phyloP scores from a whole-genome alignment of 2,888 invertebrate genomes.

The Myathropa florea region DNA sequence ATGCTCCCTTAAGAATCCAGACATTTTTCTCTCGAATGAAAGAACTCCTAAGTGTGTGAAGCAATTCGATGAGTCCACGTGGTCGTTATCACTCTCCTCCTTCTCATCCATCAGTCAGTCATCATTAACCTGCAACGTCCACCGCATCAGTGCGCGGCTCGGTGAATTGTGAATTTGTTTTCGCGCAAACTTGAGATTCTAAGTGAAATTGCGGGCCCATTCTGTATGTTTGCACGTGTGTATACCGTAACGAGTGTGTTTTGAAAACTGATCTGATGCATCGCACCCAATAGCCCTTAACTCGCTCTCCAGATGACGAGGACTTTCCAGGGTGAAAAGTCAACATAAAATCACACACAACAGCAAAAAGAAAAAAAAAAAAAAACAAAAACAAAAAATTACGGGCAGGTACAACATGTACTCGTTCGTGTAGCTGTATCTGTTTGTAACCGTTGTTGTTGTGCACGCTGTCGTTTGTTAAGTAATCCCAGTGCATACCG shows the following conservation, averaged over 20 bases:
- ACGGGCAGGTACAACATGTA: slow-evolving; percentile 13
- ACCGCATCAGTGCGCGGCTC: background rate
- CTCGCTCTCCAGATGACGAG: slow-evolving; percentile 47
- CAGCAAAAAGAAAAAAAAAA: background rate
- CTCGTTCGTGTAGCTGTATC: background rate
- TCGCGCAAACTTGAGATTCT: slow-evolving; percentile 51
- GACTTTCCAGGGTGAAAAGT: slow-evolving; percentile 63
- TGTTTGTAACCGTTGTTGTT: background rate
- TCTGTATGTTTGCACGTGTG: slow-evolving; percentile 5
- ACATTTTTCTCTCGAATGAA: background rate
- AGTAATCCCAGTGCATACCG: slow-evolving; percentile 57
- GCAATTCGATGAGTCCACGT: background rate
- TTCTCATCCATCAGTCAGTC: background rate
- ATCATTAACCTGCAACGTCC: background rate
- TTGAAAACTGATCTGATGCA: slow-evolving; percentile 65
- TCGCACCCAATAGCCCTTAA: slow-evolving; percentile 63
- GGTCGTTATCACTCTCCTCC: background rate
- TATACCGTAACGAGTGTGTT: slow-evolving; percentile 39
- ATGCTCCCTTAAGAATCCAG: background rate
- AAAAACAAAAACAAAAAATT: slow-evolving; percentile 19
- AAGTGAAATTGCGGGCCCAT: slow-evolving; percentile 40
- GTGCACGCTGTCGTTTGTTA: slow-evolving; percentile 43
- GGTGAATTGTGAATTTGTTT: slow-evolving; percentile 3
- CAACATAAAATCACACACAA: slow-evolving; percentile 44
- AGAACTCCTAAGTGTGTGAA: background rate